Evolutionary conservation across 2,797 vertebrate species (phyloP).

Genomic region (Salarias fasciatus): DNA sequence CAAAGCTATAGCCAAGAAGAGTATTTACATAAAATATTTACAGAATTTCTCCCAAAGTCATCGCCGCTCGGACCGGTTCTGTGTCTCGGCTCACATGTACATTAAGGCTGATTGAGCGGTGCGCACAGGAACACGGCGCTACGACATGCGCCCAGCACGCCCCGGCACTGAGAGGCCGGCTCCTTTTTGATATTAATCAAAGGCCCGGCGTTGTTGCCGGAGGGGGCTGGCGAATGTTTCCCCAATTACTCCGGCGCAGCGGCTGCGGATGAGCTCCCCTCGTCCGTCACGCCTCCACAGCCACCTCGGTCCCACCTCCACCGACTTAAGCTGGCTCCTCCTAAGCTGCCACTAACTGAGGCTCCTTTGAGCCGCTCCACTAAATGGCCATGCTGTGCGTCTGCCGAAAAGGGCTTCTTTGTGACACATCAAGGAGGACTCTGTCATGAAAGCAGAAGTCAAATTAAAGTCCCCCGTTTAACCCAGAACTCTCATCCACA

Average conservation of each 20-base stretch:
- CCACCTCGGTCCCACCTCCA: conserved; percentile 19
- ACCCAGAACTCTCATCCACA: conserved; percentile 6
- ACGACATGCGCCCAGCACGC: conserved; percentile 16
- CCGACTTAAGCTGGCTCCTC: conserved; percentile 10
- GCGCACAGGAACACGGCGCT: conserved; percentile 15
- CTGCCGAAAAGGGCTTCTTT: conserved; percentile 35
- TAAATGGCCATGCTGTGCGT: conserved; percentile 22
- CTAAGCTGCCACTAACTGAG: conserved; percentile 26
- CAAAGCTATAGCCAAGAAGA: not conserved
- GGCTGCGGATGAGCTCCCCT: conserved; percentile 10
- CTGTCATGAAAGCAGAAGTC: conserved; percentile 1
- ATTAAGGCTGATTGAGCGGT: not conserved
- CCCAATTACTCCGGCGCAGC: conserved; percentile 37
- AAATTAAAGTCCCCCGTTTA: conserved; percentile 32
- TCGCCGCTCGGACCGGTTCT: not conserved
- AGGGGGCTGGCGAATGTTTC: conserved; percentile 5
- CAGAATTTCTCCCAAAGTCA: not conserved
- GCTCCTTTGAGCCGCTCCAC: conserved; percentile 31
- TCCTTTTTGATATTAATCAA: conserved; percentile 40
- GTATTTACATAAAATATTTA: not conserved
- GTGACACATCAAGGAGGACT: conserved; percentile 6
- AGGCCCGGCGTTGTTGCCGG: conserved; percentile 33
- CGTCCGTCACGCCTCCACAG: conserved; percentile 39
- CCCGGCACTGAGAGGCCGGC: conserved; percentile 10
- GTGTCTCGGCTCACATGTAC: not conserved